Base-by-base conservation (phyloP, 2,113 vertebrate genomes). In the Zosterops hypoxanthus region DNA sequence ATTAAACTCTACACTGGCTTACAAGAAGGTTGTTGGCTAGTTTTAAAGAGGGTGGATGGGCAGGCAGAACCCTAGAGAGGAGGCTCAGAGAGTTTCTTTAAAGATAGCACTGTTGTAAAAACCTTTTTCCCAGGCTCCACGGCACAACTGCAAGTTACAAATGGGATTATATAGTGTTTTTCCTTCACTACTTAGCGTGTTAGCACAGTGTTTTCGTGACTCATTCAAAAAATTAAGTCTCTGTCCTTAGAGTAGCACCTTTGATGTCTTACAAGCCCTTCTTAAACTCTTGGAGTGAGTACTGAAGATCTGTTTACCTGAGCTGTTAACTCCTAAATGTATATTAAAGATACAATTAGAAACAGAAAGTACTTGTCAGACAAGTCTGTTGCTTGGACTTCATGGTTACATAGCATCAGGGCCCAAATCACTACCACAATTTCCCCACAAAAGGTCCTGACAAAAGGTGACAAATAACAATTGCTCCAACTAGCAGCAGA, bases 191-290 rank as follows among this genome's bases (percentile, higher is more conserved):
- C 19, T 59, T 66, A 73, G 44, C 52, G 1, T 47, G 79, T 83
- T 46, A 56, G 82, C 47, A 85, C 75, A 88, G 19, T 18, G 21
- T 33, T 36, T 86, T 33, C 6, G 2, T 86, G 80, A 95, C 47
- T 95, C 94, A 93, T 66, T 80, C 71, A 63, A 86, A 88, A 90
- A 76, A 86, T 59, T 73, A 90, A 83, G 19, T 34, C 36, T 75
- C 49, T 73, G 22, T 53, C 86, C 60, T 52, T 50, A 34, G 5
- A 92, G 53, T 23, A 79, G 42, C 34, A 88, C 50, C 82, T 88
- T 59, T 90, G 68, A 90, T 83, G 76, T 59, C 39, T 55, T 90
- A 73, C 3, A 92, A 92, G 50, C 34, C 55, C 26, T 73, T 81
- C 84, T 47, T 31, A 77, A 83, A 55, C 34, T 66, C 76, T n/a